phyloP scores from a whole-genome alignment of 2,888 invertebrate species.

The Deladenus siricidicola region DNA sequence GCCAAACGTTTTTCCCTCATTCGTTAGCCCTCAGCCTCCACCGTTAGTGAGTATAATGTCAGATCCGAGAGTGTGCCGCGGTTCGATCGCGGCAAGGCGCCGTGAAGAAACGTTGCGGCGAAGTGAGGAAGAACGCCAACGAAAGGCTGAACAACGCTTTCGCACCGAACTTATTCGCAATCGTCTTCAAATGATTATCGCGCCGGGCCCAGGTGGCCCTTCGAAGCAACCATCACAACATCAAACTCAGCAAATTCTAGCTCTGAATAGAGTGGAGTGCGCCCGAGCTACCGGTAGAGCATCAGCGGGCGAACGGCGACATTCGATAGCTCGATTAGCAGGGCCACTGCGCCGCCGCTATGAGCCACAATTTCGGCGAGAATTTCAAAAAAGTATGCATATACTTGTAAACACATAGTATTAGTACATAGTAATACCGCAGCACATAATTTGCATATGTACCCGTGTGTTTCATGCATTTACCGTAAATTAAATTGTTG shows the following conservation, averaged over 20 bases:
- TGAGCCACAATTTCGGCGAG: not conserved
- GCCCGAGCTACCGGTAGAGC: not conserved
- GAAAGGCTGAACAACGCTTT: slow-evolving; percentile 18
- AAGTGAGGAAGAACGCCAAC: slow-evolving; percentile 6
- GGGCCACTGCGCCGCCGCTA: not conserved
- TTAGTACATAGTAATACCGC: no score
- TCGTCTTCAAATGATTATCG: slow-evolving; percentile 22
- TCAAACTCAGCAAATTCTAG: not conserved
- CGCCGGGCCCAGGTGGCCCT: not conserved
- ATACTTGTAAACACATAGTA: no score
- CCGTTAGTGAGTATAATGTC: slow-evolving; percentile 20
- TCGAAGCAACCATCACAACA: no score
- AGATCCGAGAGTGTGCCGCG: slow-evolving; percentile 42
- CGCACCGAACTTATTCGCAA: slow-evolving; percentile 27
- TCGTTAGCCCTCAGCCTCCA: not conserved
- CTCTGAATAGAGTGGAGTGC: not conserved
- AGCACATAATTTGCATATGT: no score
- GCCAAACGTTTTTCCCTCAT: no score
- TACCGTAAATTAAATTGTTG: no score
- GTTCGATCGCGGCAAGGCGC: slow-evolving; percentile 40
- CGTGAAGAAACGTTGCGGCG: slow-evolving; percentile 21
- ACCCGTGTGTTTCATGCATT: no score
- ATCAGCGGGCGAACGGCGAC: not conserved
- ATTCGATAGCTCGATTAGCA: not conserved
- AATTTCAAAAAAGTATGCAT: no score